Evolutionary conservation across 1,140 invertebrate genomes (phyloP), one percentile per base, ranked within the genome.

Genomic region (Papilio dardanus): DNA sequence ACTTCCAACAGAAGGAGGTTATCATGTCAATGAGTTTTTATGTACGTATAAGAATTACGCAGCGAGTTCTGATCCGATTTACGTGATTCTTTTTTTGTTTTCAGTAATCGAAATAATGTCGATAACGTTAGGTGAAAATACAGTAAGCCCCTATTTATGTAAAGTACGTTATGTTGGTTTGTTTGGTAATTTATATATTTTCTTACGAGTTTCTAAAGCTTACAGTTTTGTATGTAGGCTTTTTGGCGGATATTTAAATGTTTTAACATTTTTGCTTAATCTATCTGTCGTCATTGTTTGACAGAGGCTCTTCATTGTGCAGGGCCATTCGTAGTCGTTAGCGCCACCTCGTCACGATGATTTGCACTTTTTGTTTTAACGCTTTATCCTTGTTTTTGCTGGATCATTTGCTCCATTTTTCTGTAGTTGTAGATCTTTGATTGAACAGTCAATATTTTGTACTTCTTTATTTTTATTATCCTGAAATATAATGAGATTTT

Each of bases 391-490:
- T 58, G 21, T 58, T 58, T 58, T 58, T 58, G 54, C 54, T 58
- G 54, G 54, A 58, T 58, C 54, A 58, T 58, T 58, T 58, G 54
- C 54, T 58, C 8, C 54, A 58, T 24, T 54, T 54, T 54, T 54
- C 21, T 54, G 21, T n/a, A 58, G 54, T 58, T 28, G 54, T 58
- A 28, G 19, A 58, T 58, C 21, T 24, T 58, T 58, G 12, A 58
- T 58, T 58, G 24, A 58, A 24, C 54, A 58, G 14, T 58, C 54
- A 30, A 58, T 28, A 58, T 58, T 58, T 58, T 12, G 21, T 54
- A 21, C 12, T 58, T 28, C 10, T 24, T 58, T 58, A 30, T 58
- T 58, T 28, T 28, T 12, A 7, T 50, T 42, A 42, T 42, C 14
- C 14, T 7, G 6, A 1, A 35, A 35, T 35, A 35, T 35, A 35